Conservation (phyloP, 1,140 invertebrate species). For the Acromyrmex echinatior region DNA sequence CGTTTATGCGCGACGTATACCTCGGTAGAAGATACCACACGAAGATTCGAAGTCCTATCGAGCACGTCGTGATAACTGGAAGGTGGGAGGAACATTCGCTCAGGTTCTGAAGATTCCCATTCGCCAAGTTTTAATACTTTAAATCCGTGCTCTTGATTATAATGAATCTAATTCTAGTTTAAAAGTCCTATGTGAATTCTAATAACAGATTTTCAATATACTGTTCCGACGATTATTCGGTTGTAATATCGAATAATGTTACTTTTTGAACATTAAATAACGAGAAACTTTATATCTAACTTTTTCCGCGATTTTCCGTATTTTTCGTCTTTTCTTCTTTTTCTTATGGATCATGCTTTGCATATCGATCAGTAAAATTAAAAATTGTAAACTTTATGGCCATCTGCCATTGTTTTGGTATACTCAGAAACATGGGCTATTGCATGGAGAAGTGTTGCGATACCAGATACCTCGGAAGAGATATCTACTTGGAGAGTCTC, state of each 20-base stretch:
- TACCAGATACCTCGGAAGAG: slow-evolving; percentile 24
- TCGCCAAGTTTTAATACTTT: slow-evolving; percentile 21
- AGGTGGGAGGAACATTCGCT: neutral
- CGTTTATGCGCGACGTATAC: slow-evolving; percentile 32
- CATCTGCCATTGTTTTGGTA: neutral
- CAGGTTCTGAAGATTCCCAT: neutral
- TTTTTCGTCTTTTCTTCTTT: slow-evolving; percentile 52
- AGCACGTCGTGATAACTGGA: slow-evolving; percentile 19
- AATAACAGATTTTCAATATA: slow-evolving; percentile 24
- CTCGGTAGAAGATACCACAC: neutral
- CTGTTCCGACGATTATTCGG: neutral
- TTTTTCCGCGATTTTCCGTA: slow-evolving; percentile 18
- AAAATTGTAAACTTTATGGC: slow-evolving; percentile 10
- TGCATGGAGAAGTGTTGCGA: neutral
- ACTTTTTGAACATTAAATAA: neutral
- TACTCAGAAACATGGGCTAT: slow-evolving; percentile 4
- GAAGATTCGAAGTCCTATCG: slow-evolving; percentile 50
- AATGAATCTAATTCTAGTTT: neutral
- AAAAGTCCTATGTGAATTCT: slow-evolving; percentile 1
- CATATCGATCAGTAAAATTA: slow-evolving; percentile 58
- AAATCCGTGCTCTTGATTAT: slow-evolving; percentile 2
- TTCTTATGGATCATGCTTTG: slow-evolving; percentile 40
- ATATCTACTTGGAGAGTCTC: slow-evolving; percentile 22
- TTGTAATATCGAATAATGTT: neutral
- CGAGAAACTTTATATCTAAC: slow-evolving; percentile 63